Base-by-base conservation (phyloP, 1,140 invertebrate species). In the Calycopis cecrops region DNA sequence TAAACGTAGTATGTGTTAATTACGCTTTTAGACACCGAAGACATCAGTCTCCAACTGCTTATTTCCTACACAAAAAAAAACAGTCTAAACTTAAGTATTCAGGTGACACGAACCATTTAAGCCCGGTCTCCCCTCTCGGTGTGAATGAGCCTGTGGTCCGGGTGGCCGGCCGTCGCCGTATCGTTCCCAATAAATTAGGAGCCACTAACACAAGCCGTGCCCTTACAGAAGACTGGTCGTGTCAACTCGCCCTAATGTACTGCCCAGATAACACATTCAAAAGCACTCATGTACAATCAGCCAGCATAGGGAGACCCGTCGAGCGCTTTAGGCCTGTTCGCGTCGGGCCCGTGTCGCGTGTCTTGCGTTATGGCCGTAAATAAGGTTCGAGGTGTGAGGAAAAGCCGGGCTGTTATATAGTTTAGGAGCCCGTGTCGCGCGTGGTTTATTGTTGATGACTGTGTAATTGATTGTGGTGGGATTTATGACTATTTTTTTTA, bases 121-220 rank as follows among this genome's bases (percentile, higher is more conserved):
- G 44, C 76, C 73, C 48, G 48, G 14, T 35, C 51, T 75, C 69
- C 80, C 56, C 73, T 44, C 34, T 50, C 60, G 63, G 71, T 78
- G 79, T 86, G 80, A 86, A 86, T 85, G 80, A 75, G 75, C 69
- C 67, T 59, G 60, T 72, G 77, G 65, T 63, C 78, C 68, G 83
- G 83, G 83, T 86, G 83, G 83, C 80, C 83, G 78, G 72, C 77
- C 72, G 82, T 84, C 83, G 77, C 75, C 63, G 72, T 86, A 86
- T 86, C 83, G 73, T 76, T 79, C 76, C 71, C 76, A 86, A 86
- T 86, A 86, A 86, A 86, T 86, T 86, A 86, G 79, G 63, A 78
- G 73, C 79, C 74, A 69, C 79, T 84, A 82, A 86, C 77, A 84
- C 83, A 81, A 81, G 73, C 73, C 70, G 60, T 79, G 73, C 71